Conservation (phyloP, 2,888 invertebrate species). For the Lingula anatina region DNA sequence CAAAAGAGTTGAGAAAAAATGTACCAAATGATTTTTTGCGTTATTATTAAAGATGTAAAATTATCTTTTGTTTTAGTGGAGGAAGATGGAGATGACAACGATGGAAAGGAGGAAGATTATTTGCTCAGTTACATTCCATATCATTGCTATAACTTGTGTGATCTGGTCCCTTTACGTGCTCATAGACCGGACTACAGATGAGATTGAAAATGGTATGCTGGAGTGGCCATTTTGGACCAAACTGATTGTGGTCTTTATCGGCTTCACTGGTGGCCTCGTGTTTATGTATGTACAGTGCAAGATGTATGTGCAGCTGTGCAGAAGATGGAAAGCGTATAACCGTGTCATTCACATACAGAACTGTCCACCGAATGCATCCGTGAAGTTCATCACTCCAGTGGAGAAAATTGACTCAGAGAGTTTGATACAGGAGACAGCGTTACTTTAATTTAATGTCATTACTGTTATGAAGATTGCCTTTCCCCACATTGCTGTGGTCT, state of each 20-base stretch:
- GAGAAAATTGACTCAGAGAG: too few species aligned
- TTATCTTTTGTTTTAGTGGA: slow-evolving; percentile 69
- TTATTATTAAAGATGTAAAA: too few species aligned
- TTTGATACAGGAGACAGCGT: too few species aligned
- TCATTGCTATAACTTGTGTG: slow-evolving; percentile 91
- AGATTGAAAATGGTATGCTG: slow-evolving; percentile 72
- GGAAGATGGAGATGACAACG: slow-evolving; percentile 87
- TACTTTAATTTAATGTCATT: too few species aligned
- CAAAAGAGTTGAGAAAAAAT: too few species aligned
- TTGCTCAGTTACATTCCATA: slow-evolving; percentile 91
- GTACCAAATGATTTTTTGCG: too few species aligned
- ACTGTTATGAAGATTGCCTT: too few species aligned
- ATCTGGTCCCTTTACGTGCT: slow-evolving; percentile 97
- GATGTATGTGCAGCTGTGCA: slow-evolving; percentile 87
- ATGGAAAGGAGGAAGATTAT: slow-evolving; percentile 86
- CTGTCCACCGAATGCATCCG: slow-evolving; percentile 27
- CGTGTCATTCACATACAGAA: slow-evolving; percentile 90
- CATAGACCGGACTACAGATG: slow-evolving; percentile 91
- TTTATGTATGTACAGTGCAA: slow-evolving; percentile 97
- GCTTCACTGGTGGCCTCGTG: slow-evolving; percentile 90
- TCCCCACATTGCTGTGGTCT: too few species aligned
- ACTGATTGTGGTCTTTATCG: slow-evolving; percentile 91
- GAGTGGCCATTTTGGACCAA: slow-evolving; percentile 99
- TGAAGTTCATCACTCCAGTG: slow-evolving; percentile 78
- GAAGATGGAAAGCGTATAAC: slow-evolving; percentile 93